A percentile compares a stretch with the other conserved stretches of the same genome.
phyloP scores from a whole-genome alignment of 2,888 invertebrate genomes.

The Cetonia aurata region DNA sequence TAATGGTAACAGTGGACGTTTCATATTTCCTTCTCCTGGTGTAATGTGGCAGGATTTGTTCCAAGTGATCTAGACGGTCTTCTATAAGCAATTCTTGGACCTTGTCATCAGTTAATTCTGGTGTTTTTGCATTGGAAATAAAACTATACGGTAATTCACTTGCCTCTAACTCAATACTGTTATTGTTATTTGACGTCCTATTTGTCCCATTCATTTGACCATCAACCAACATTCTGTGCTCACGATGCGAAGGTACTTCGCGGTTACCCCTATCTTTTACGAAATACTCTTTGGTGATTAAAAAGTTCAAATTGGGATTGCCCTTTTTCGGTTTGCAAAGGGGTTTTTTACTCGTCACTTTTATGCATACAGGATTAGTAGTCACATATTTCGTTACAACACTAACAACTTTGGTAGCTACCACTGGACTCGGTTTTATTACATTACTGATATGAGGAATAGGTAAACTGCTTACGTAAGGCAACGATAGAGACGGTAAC shows the following conservation, averaged over 20 bases:
- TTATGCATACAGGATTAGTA: slow-evolving; percentile 63
- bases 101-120: slow-evolving; percentile 52
- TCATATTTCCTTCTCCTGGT: slow-evolving; percentile 60
- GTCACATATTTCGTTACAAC: slow-evolving; percentile 63
- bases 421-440: slow-evolving; percentile 60
- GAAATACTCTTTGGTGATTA: slow-evolving; percentile 62
- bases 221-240: slow-evolving; percentile 31
- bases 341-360: slow-evolving; percentile 56
- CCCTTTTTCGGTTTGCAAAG: slow-evolving; percentile 49
- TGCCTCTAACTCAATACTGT: slow-evolving; percentile 48
- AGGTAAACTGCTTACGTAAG: slow-evolving; percentile 59
- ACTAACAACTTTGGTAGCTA: slow-evolving; percentile 62
- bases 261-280: slow-evolving; percentile 50
- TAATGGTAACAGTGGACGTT: slow-evolving; percentile 64
- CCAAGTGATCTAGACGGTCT: slow-evolving; percentile 63
- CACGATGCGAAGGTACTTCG: slow-evolving; percentile 14
- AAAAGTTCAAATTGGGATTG: slow-evolving; percentile 53
- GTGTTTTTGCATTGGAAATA: slow-evolving; percentile 53
- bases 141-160: slow-evolving; percentile 54
- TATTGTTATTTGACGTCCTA: not conserved
- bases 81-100: slow-evolving; percentile 62
- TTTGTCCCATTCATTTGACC: not conserved
- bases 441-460: slow-evolving; percentile 53
- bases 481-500: slow-evolving; percentile 60
- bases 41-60: slow-evolving; percentile 63